Base-by-base conservation (phyloP, 2,113 vertebrate genomes). In the Pterocles gutturalis region DNA sequence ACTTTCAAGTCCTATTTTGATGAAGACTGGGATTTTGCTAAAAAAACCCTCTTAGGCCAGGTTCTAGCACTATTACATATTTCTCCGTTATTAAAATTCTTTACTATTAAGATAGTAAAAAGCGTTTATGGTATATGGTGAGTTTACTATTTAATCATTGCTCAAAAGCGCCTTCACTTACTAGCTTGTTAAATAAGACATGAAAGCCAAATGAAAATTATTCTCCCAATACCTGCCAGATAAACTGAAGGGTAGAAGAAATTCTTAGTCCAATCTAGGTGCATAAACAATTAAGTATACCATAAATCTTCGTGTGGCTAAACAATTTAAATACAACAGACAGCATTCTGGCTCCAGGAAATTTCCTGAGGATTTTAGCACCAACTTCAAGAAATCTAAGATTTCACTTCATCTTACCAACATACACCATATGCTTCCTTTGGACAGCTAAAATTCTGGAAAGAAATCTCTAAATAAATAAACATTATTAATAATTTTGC, bases 351-450 rank as follows among this genome's bases (percentile, higher is more conserved):
- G 17, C 12, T 11, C 14, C 43, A 70, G 58, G 25, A 17, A 78
- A 48, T 17, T 43, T n/a, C 65, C 61, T 38, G 31, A 73, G 19
- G 51, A n/a, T 94, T 96, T 72, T 29, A 34, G 12, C 48, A 64
- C 8, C 54, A 60, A 3, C 9, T 17, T 46, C 8, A 45, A 66
- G 45, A 54, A 22, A 53, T 38, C 2, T 7, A 38, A 41, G 36
- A 33, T 81, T 90, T 81, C 28, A 45, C 5, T 49, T 77, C 2
- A 0, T 20, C 1, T 24, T 36, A 2, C 41, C 45, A 13, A 18
- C 8, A 7, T 1, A 20, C 1, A 16, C 33, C 55, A 13, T 24
- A 6, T 0, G 0, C 9, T 45, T 58, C 38, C n/a, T 49, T 3
- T 41, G 72, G 72, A 26, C 84, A 67, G 46, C 15, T 19, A 4